Percentiles rank a stretch among this genome's conserved stretches.
These are phyloP conservation scores for Serrognathus titanus DNA, from an alignment of 2,888 invertebrate species.

Conservation along the genomic window DNA sequence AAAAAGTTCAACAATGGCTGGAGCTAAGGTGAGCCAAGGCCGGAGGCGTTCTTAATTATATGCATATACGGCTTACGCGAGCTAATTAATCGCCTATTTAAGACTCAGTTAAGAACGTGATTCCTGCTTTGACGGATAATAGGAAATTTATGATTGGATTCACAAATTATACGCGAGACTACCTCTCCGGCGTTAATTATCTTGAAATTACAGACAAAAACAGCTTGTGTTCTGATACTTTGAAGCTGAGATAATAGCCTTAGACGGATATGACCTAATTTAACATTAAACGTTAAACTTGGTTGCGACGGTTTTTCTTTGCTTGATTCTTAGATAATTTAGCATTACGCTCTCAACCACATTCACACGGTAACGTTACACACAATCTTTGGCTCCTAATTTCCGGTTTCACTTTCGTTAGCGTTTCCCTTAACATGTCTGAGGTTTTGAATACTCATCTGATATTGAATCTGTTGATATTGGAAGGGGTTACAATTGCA, in stretches of 20 bases:
- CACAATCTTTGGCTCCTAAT: too few species aligned
- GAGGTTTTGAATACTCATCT: too few species aligned
- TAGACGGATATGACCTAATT: not conserved
- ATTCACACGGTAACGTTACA: too few species aligned
- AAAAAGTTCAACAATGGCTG: slow-evolving; percentile 9
- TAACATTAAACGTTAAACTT: too few species aligned
- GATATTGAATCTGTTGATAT: too few species aligned
- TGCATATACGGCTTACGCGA: slow-evolving; percentile 7
- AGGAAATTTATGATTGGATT: slow-evolving; percentile 26
- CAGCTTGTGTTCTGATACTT: slow-evolving; percentile 4
- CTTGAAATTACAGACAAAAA: slow-evolving; percentile 12
- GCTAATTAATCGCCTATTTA: slow-evolving; percentile 23
- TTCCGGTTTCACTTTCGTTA: too few species aligned
- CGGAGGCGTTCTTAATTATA: slow-evolving; percentile 13
- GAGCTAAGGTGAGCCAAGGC: not conserved
- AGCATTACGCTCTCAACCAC: too few species aligned
- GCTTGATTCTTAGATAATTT: too few species aligned
- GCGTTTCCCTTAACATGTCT: too few species aligned
- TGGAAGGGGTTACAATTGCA: too few species aligned
- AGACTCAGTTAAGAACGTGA: slow-evolving; percentile 8
- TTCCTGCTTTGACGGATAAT: slow-evolving; percentile 22
- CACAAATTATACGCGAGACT: slow-evolving; percentile 22
- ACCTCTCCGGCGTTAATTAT: slow-evolving; percentile 23
- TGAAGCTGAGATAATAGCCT: slow-evolving; percentile 7
- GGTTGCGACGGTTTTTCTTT: too few species aligned